Percentiles rank a stretch among this genome's conserved stretches.
Evolutionary conservation across 1,140 invertebrate genomes (phyloP).

Genomic region (Homalodisca vitripennis): DNA sequence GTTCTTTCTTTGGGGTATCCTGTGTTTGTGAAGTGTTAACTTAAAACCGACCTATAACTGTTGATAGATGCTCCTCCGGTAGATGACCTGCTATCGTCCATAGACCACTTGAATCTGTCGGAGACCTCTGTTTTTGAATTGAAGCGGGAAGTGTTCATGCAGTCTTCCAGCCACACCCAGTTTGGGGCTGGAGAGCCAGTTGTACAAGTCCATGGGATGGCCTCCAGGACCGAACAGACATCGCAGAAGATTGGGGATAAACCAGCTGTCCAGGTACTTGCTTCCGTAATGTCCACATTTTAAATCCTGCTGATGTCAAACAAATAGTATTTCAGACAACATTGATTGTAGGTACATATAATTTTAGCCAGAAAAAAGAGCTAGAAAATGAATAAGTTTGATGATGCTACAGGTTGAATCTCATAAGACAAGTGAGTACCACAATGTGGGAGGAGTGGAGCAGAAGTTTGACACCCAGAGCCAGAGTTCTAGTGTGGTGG

Average conservation of each 20-base stretch:
- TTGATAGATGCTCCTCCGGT: slow-evolving; percentile 31
- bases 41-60: too few relatives aligned
- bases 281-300: too few relatives aligned
- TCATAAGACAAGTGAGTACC: slow-evolving; percentile 42
- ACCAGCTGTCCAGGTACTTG: slow-evolving; percentile 44
- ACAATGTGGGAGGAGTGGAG: slow-evolving; percentile 40
- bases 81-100: slow-evolving; percentile 30
- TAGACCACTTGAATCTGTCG: slow-evolving; percentile 32
- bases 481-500: neutral
- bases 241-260: slow-evolving; percentile 44
- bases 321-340: too few relatives aligned
- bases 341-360: too few relatives aligned
- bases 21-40: too few relatives aligned
- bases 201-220: slow-evolving; percentile 47
- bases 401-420: slow-evolving; percentile 40
- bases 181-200: slow-evolving; percentile 43
- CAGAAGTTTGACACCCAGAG: slow-evolving; percentile 29
- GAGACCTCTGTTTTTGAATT: slow-evolving; percentile 44
- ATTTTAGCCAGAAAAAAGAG: too few relatives aligned
- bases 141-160: slow-evolving; percentile 49
- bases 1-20: too few relatives aligned
- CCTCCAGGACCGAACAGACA: slow-evolving; percentile 45
- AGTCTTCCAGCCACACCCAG: slow-evolving; percentile 47
- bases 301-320: too few relatives aligned
- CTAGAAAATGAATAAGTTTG: too few relatives aligned